Evolutionary conservation across 2,888 invertebrate species (phyloP), one percentile per base, ranked within the genome.

Genomic region (Leucoptera coffeella): DNA sequence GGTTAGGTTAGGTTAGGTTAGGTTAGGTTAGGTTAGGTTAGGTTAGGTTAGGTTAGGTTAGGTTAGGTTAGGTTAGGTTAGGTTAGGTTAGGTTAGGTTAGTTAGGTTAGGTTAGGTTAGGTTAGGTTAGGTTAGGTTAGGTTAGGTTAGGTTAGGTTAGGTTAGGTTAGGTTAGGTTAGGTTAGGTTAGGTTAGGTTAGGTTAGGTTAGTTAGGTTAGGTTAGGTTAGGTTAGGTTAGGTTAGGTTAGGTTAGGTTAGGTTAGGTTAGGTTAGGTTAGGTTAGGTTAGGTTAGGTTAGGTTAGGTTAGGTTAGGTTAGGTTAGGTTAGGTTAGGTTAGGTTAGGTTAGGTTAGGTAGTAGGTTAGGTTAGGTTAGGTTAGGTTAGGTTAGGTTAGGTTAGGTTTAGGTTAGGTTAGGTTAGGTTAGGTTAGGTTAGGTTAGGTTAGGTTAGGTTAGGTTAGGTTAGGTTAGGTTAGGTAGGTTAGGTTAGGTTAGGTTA

Each of bases 241-340:
- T 25, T 25, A 25, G 25, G 25, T 25, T 25, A 25, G 25, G 25
- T 25, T 25, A 15, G 25, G 25, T 25, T 25, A 15, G 25, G 25
- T 25, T 25, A 25, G 25, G 25, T 25, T 25, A 15, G 33, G 33
- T 33, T 33, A 35, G 34, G 35, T 35, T 35, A 33, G 35, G 35
- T 36, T 38, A 35, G 36, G 36, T 38, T 34, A 32, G 36, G 35
- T 36, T 33, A 31, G 33, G 35, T 34, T 34, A 33, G 32, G 30
- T 32, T 30, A 33, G 30, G 37, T 34, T 37, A 33, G 36, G 37
- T 35, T 37, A 35, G 38, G 35, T 41, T 38, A 30, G 36, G 37
- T 35, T 34, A 28, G 31, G 31, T 34, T 33, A 31, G 30, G 26
- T 35, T 35, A 35, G 36, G 34, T 36, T 35, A 33, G 35, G 34